phyloP scores from a whole-genome alignment of 2,797 vertebrate species.

The Pseudotriccus pelzelni region DNA sequence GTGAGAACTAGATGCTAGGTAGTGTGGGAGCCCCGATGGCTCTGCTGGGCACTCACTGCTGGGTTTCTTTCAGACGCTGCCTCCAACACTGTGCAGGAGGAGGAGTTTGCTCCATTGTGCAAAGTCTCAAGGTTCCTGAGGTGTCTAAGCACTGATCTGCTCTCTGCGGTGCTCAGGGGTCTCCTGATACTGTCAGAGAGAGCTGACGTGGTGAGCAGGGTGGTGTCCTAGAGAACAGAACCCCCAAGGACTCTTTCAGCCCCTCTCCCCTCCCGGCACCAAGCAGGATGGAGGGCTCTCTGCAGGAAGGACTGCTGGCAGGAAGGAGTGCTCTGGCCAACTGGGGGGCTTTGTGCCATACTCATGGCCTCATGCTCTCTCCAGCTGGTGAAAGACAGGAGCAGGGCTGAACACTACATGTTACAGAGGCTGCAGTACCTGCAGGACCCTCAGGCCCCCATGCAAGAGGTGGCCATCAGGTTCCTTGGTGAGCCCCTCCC shows the following conservation, averaged over 20 bases:
- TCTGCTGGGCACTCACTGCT: too few relatives aligned
- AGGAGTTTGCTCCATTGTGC: too few relatives aligned
- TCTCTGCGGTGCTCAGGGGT: too few relatives aligned
- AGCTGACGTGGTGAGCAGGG: too few relatives aligned
- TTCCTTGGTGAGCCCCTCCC: neutral
- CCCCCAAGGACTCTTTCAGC: neutral
- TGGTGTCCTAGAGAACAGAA: neutral
- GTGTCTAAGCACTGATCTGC: too few relatives aligned
- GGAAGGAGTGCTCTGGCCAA: neutral
- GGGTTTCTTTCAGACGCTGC: too few relatives aligned
- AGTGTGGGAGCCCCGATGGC: too few relatives aligned
- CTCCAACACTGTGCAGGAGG: too few relatives aligned
- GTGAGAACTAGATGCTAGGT: too few relatives aligned
- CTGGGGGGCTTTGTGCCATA: too few relatives aligned
- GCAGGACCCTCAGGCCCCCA: neutral
- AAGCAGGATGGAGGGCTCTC: neutral
- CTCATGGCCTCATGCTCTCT: neutral
- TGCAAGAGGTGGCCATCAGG: neutral
- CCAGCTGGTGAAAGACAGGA: neutral
- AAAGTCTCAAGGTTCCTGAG: too few relatives aligned
- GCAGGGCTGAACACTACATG: neutral
- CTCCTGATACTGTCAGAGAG: too few relatives aligned
- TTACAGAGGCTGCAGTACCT: neutral
- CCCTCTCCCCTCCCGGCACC: neutral
- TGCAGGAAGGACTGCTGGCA: neutral